phyloP scores from a whole-genome alignment of 2,113 vertebrate species.

The Semicossyphus pulcher region DNA sequence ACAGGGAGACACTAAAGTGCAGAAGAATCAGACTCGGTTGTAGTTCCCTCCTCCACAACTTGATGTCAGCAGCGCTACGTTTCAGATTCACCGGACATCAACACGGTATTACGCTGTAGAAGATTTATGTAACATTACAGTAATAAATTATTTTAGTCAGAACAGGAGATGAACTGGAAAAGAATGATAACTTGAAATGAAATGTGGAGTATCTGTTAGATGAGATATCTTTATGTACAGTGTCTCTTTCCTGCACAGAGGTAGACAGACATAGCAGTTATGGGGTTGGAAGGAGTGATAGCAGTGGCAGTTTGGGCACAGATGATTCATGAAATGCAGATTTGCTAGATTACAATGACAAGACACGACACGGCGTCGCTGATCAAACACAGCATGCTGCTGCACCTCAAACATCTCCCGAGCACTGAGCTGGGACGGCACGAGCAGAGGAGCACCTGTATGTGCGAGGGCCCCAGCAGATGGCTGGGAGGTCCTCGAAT shows the following conservation, averaged over 20 bases:
- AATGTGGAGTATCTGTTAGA: background rate
- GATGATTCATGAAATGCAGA: constrained; percentile 16
- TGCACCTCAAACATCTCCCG: constrained; percentile 70
- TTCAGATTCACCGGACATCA: background rate
- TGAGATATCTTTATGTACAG: constrained; percentile 4
- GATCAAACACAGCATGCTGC: constrained; percentile 52
- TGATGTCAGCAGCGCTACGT: constrained; percentile 68
- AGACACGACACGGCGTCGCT: background rate
- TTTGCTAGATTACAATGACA: constrained; percentile 24
- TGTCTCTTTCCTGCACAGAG: background rate
- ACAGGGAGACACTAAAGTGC: background rate
- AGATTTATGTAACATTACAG: background rate
- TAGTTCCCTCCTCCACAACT: constrained; percentile 54
- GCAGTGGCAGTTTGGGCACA: background rate
- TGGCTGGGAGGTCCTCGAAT: constrained; percentile 51
- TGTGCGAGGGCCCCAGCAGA: constrained; percentile 49
- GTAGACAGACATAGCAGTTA: background rate
- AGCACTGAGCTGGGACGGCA: constrained; percentile 79
- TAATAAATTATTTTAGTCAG: background rate
- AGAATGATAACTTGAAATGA: background rate
- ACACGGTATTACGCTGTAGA: background rate
- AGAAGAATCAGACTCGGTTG: background rate
- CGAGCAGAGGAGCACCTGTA: constrained; percentile 60
- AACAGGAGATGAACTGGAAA: background rate
- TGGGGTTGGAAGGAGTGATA: background rate